Evolutionary conservation across 2,888 invertebrate genomes (phyloP).

Genomic region (Philereme vetulata): DNA sequence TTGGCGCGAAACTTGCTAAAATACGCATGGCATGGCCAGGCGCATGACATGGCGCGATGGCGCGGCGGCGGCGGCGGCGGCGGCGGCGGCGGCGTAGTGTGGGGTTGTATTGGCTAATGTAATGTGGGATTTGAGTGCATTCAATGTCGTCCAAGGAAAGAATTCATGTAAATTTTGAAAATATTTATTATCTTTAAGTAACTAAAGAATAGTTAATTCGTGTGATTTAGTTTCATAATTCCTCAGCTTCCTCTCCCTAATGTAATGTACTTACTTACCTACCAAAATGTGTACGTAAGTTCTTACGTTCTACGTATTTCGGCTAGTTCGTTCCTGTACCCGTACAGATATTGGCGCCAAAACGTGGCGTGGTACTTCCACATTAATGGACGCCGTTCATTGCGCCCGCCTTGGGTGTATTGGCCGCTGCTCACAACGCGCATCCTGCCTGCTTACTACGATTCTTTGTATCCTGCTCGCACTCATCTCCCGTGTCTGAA

Average conservation of each 20-base stretch:
- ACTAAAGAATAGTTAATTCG: too few species aligned
- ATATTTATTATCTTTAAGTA: too few species aligned
- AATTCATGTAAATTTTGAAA: not conserved
- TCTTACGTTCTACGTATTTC: not conserved
- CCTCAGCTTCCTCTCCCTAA: not conserved
- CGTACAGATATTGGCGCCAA: conserved; percentile 70
- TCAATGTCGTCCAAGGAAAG: not conserved
- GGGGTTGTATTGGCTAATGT: not conserved
- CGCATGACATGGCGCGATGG: not conserved
- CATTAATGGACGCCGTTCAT: conserved; percentile 78
- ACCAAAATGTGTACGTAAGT: too few species aligned
- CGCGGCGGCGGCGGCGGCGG: not conserved
- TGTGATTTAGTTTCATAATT: not conserved
- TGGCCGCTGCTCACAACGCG: conserved; percentile 78
- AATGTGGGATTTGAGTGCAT: too few species aligned
- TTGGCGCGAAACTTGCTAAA: conserved; percentile 54
- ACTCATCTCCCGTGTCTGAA: conserved; percentile 50
- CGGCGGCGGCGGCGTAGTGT: not conserved
- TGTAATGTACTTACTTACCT: too few species aligned
- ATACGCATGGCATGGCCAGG: not conserved
- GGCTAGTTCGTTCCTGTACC: conserved; percentile 1
- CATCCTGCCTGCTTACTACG: conserved; percentile 82
- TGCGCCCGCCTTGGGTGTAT: conserved; percentile 80
- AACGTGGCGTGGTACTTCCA: conserved; percentile 71
- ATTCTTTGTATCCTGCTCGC: conserved; percentile 69